Base-by-base conservation (phyloP, 1,140 invertebrate species). In the Caenorhabditis inopinata region DNA sequence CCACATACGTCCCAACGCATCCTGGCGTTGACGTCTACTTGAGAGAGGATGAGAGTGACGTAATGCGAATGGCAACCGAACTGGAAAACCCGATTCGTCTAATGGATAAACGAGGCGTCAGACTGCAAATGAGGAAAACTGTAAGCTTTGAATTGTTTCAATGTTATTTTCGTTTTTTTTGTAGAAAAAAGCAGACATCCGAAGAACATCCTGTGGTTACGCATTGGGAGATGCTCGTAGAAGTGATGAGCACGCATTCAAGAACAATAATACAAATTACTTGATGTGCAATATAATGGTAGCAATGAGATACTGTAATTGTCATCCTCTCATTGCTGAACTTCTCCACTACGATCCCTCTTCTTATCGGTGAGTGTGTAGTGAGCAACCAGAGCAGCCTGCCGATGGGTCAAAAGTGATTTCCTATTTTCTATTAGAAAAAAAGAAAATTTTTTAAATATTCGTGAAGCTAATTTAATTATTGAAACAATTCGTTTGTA, bases 11-110 rank as follows among this genome's bases (percentile, higher is more conserved):
- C 27, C 68, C 48, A 21, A 35, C 18, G 6, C 82, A 83, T 68
- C 82, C 82, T 2, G 82, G 82, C 1, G 49, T 83, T 7, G 79
- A 82, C n/a, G 73, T 83, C n/a, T 83, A 75, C 45, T 73, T 83
- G 11, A 51, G 42, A 3, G 62, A 81, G 16, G 62, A 74, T 38
- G 42, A 38, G 16, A 45, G 29, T 14, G 51, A 81, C 5, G 51
- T 47, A 18, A 51, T 73, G 18, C 16, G 81, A n/a, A 58, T 83
- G 46, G 82, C 76, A 11, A 74, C 75, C 14, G 75, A 83, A 16
- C 45, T 83, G 1, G 48, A 62, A 14, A 76, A 77, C 32, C 79
- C 82, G 0, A 81, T 83, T n/a, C 42, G 38, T 6, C 42, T 83
- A 3, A 29, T 23, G 23, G 80, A 83, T 76, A 83, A 83, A 35